Conservation (phyloP, 2,888 invertebrate genomes). For the Metacarcinus magister region DNA sequence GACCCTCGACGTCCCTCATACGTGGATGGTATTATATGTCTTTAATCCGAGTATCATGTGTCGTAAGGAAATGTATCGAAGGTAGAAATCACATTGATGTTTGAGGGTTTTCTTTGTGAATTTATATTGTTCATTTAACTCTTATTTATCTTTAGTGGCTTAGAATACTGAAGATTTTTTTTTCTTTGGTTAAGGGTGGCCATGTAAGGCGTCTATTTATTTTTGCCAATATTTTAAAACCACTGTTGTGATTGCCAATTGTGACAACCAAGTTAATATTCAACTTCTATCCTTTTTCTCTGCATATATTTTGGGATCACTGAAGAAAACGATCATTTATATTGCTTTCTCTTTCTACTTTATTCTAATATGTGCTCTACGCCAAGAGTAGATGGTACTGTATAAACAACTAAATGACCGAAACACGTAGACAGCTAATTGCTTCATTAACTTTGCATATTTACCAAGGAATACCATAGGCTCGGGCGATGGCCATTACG, state of each 20-base stretch:
- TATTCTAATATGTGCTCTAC: background rate
- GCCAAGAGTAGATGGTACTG: background rate
- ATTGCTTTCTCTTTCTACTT: background rate
- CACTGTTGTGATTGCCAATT: background rate
- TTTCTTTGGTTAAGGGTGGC: background rate
- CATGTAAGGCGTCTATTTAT: background rate
- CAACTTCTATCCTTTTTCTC: background rate
- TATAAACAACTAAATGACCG: background rate
- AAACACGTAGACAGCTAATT: constrained; percentile 48
- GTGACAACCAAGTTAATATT: background rate
- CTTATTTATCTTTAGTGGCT: background rate
- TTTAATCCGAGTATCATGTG: background rate
- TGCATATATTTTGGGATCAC: background rate
- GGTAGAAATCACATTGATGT: background rate
- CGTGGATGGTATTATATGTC: background rate
- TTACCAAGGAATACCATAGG: constrained; percentile 52
- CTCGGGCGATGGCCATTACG: constrained; percentile 22
- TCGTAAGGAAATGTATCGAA: background rate
- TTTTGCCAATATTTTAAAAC: background rate
- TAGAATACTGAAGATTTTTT: background rate
- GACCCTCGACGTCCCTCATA: background rate
- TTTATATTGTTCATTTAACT: background rate
- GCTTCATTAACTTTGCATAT: constrained; percentile 59
- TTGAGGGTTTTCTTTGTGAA: background rate
- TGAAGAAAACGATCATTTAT: background rate